Evolutionary conservation across 2,888 invertebrate genomes (phyloP).

Genomic region (Acleris cristana): DNA sequence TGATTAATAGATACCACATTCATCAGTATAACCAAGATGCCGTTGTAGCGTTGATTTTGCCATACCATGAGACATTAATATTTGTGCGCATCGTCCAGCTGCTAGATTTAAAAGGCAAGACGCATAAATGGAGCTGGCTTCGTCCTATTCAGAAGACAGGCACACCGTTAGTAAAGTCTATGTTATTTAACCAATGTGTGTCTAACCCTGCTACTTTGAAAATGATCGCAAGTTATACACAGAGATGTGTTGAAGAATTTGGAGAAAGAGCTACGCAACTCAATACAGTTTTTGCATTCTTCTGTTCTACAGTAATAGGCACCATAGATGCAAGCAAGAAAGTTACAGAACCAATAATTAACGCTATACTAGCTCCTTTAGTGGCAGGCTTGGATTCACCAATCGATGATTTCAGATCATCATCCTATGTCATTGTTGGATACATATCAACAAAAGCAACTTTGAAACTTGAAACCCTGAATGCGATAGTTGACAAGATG

Average conservation of each 20-base stretch:
- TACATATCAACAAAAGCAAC: slow-evolving; percentile 87
- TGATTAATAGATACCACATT: slow-evolving; percentile 94
- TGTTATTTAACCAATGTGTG: slow-evolving; percentile 89
- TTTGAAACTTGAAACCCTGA: slow-evolving; percentile 85
- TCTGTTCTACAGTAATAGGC: slow-evolving; percentile 89
- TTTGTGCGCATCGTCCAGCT: slow-evolving; percentile 93
- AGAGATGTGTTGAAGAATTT: slow-evolving; percentile 83
- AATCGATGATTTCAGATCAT: slow-evolving; percentile 88
- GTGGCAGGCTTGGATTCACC: slow-evolving; percentile 87
- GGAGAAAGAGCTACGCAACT: slow-evolving; percentile 84
- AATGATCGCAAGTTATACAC: slow-evolving; percentile 61
- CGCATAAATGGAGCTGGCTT: slow-evolving; percentile 91
- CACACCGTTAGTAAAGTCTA: slow-evolving; percentile 87
- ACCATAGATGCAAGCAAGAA: slow-evolving; percentile 84
- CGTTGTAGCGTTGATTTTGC: slow-evolving; percentile 91
- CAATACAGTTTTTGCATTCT: slow-evolving; percentile 91
- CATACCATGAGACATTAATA: slow-evolving; percentile 96
- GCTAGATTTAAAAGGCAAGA: slow-evolving; percentile 84
- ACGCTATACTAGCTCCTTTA: slow-evolving; percentile 88
- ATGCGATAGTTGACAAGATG: slow-evolving; percentile 82
- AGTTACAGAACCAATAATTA: slow-evolving; percentile 86
- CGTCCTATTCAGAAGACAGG: slow-evolving; percentile 89
- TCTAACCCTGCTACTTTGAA: slow-evolving; percentile 68
- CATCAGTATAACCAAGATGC: slow-evolving; percentile 94
- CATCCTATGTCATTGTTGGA: slow-evolving; percentile 89